A percentile compares a stretch with the other conserved stretches of the same genome.
These are phyloP conservation scores for Bombus waltoni DNA, from an alignment of 1,140 invertebrate genomes.

Conservation along the genomic window DNA sequence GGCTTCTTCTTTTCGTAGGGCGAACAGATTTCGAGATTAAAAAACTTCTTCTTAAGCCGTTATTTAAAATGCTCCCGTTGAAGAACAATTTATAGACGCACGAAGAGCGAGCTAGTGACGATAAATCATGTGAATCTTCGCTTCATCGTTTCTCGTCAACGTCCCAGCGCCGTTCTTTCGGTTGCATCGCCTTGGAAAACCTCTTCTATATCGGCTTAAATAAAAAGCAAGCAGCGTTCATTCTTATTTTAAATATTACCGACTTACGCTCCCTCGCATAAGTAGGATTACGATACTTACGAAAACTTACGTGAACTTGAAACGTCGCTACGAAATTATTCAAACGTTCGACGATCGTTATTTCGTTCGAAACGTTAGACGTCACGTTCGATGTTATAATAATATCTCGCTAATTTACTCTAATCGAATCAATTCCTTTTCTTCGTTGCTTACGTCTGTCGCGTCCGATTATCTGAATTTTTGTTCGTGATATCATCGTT, in stretches of 20 bases:
- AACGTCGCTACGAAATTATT: too few species aligned
- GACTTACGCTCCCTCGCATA: too few species aligned
- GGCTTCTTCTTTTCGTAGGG: constrained; percentile 2
- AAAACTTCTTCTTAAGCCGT: constrained; percentile 34
- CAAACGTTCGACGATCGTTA: too few species aligned
- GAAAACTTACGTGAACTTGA: too few species aligned
- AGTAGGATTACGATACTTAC: too few species aligned
- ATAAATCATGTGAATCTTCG: constrained; percentile 52
- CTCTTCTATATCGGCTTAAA: not conserved
- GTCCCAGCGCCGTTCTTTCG: constrained; percentile 4
- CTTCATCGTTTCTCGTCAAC: constrained; percentile 53
- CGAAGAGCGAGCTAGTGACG: not conserved
- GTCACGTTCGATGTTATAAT: too few species aligned
- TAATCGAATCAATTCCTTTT: too few species aligned
- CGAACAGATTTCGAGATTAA: constrained; percentile 37
- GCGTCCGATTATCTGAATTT: too few species aligned
- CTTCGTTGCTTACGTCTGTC: too few species aligned
- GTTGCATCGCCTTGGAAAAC: not conserved
- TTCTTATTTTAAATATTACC: not conserved
- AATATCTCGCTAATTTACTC: too few species aligned
- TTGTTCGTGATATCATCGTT: too few species aligned
- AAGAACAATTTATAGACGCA: constrained; percentile 23
- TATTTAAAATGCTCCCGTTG: not conserved
- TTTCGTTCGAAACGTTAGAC: too few species aligned
- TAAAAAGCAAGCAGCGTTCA: not conserved